Conservation (phyloP, 2,797 vertebrate species). For the Pipistrellus kuhlii region DNA sequence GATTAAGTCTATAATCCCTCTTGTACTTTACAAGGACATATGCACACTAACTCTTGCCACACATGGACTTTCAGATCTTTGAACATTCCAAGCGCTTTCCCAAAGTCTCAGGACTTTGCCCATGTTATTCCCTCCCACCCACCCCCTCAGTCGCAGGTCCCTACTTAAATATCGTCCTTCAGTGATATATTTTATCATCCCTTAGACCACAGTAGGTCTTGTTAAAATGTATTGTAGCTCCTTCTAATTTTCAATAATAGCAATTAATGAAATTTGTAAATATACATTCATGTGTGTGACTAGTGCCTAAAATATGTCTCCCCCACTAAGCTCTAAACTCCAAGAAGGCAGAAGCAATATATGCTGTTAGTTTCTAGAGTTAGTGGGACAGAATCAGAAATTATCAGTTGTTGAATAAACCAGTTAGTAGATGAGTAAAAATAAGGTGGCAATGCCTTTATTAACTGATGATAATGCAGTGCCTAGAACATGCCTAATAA, state of each 20-base stretch:
- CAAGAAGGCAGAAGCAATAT: neutral
- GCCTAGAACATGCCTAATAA: neutral
- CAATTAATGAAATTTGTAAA: neutral
- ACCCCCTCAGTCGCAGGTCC: neutral
- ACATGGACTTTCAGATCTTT: neutral
- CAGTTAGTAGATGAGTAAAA: neutral
- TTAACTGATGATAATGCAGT: neutral
- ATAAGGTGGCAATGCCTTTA: neutral
- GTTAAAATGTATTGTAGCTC: neutral
- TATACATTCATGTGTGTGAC: neutral
- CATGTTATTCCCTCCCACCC: neutral
- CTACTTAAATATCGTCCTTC: neutral
- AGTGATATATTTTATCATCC: neutral
- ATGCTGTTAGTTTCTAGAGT: neutral
- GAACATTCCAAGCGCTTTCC: neutral
- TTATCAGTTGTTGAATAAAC: slow-evolving; percentile 1
- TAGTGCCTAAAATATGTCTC: neutral
- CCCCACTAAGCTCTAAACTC: neutral
- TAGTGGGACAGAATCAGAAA: neutral
- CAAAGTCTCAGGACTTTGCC: neutral
- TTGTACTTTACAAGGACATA: neutral
- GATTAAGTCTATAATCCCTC: neutral
- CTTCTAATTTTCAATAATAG: neutral
- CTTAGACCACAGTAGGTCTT: neutral
- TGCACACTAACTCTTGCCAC: neutral